Base-by-base conservation (phyloP, 2,797 vertebrate species). In the Taenioides sp. region DNA sequence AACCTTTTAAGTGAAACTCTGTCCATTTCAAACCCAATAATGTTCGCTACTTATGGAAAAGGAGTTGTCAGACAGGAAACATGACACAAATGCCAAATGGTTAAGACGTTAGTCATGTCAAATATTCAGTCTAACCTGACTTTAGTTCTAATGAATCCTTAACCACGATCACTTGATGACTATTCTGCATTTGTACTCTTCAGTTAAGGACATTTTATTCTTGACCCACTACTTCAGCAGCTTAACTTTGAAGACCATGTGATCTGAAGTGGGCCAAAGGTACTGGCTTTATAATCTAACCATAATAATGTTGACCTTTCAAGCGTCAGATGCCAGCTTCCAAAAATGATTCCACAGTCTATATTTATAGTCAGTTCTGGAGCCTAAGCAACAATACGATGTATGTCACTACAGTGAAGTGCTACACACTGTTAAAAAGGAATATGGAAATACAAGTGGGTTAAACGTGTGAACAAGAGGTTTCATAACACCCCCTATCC, bases 261-360 rank as follows among this genome's bases (percentile, higher is more conserved):
- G 87, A 80, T 65, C 7, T 7, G 2, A 88, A 90, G 82, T 91
- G 68, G 90, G 90, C 82, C 75, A 93, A 87, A 92, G 90, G 90
- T 89, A 40, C 67, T 74, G 40, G 52, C 72, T 76, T 58, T 83
- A 70, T 72, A 80, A 78, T 87, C 86, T 87, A 85, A 89, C 89
- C 86, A 86, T 85, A 84, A 86, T 81, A 79, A 80, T 71, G 74
- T 71, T 88, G 92, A 89, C 87, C 89, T 91, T 86, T 69, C 67
- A 50, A 74, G 69, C 67, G 85, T 86, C 85, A 87, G 70, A 82
- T 81, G 84, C 73, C 86, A 54, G 74, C 5, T 31, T 83, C 76
- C 78, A 85, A 88, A 84, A 89, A 78, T 85, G 69, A 80, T 58
- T 62, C 68, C 73, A 37, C n/a, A 70, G 70, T 57, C 71, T 40